Percentiles rank a stretch among this genome's conserved stretches.
Conservation (phyloP, 2,113 vertebrate species). For the Saguinus imperator region DNA sequence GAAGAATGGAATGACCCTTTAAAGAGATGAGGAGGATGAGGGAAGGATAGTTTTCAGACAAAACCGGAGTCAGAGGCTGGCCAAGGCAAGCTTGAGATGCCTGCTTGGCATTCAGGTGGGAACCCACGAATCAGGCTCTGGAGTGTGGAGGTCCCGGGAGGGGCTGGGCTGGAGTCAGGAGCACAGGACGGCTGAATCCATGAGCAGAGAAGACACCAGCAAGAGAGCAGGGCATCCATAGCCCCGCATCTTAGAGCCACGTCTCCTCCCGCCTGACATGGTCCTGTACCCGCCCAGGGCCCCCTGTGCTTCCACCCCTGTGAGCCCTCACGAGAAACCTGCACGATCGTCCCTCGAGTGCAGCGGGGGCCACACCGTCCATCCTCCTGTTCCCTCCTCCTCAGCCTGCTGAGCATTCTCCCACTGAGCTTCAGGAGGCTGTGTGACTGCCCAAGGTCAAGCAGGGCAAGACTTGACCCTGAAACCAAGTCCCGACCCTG, state of each 20-base stretch:
- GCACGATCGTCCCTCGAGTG: too few species aligned
- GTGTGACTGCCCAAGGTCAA: background rate
- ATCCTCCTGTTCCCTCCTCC: background rate
- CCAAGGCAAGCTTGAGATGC: background rate
- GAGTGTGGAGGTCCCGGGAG: background rate
- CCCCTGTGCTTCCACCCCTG: background rate
- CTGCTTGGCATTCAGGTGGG: rapidly evolving
- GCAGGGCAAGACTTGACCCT: background rate
- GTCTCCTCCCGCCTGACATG: rapidly evolving
- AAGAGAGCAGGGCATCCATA: background rate
- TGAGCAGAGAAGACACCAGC: background rate
- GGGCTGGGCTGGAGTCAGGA: background rate
- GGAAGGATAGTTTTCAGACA: background rate
- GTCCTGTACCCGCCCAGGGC: rapidly evolving
- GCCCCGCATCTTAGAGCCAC: background rate
- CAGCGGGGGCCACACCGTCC: too few species aligned
- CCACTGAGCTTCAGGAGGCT: background rate
- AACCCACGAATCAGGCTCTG: background rate
- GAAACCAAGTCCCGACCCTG: background rate
- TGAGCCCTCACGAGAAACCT: background rate
- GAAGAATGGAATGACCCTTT: background rate
- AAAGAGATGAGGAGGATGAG: background rate
- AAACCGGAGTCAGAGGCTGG: background rate
- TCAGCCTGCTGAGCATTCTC: background rate
- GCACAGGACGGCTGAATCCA: background rate